Evolutionary conservation across 2,797 vertebrate genomes (phyloP).

Genomic region (Sebastes glaucus): DNA sequence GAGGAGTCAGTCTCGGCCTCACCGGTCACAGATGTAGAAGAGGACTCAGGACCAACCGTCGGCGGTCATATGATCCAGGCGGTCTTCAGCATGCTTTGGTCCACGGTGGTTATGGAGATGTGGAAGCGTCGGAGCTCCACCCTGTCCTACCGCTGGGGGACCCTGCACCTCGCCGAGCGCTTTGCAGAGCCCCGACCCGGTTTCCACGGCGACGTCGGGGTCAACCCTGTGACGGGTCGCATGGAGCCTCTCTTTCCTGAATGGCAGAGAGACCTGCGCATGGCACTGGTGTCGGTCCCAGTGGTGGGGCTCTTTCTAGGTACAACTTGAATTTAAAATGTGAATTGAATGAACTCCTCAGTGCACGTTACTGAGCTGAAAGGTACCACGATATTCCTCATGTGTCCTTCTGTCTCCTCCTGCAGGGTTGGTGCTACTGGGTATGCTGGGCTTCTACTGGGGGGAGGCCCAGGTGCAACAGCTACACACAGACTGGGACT

Average conservation of each 20-base stretch:
- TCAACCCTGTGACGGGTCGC: slow-evolving; percentile 81
- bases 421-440: slow-evolving; percentile 78
- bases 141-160: slow-evolving; percentile 84
- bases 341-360: neutral
- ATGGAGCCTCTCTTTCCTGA: slow-evolving; percentile 83
- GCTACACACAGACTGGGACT: slow-evolving; percentile 72
- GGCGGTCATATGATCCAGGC: slow-evolving; percentile 83
- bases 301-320: slow-evolving; percentile 82
- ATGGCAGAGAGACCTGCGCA: slow-evolving; percentile 79
- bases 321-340: neutral
- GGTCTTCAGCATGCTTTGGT: slow-evolving; percentile 87
- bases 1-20: slow-evolving; percentile 49
- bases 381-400: neutral
- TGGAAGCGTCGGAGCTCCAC: slow-evolving; percentile 84
- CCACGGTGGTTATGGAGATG: slow-evolving; percentile 84
- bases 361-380: neutral
- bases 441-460: slow-evolving; percentile 84
- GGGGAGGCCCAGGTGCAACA: slow-evolving; percentile 71
- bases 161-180: slow-evolving; percentile 75
- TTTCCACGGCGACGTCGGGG: slow-evolving; percentile 79
- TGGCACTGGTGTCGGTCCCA: slow-evolving; percentile 82
- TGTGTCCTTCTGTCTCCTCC: neutral
- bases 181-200: slow-evolving; percentile 83
- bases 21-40: neutral
- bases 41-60: slow-evolving; percentile 47